Evolutionary conservation across 2,113 vertebrate genomes (phyloP), one percentile per base, ranked within the genome.

Genomic region (Ochotona princeps): DNA sequence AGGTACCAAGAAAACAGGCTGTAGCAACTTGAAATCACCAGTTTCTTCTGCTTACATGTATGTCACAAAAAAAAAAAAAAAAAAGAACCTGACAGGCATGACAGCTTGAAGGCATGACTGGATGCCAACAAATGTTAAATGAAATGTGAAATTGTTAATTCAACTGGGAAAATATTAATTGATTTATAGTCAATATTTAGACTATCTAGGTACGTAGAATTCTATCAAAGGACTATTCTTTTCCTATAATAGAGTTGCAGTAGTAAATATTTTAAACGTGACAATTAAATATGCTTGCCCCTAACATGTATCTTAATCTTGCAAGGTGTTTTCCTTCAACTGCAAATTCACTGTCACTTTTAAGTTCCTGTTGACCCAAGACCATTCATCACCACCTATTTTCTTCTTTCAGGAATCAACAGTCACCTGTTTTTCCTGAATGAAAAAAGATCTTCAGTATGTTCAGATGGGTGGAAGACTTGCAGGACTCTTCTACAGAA

Each of bases 121-220:
- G 30, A 5, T 67, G 30, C 30, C 72, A 91, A n/a, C 10, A 86
- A 89, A 82, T 61, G 17, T 6, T 57, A 30, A 5, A 23, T 88
- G 26, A 83, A 94, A 85, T 57, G 32, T 20, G 10, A 69, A 75
- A 86, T 72, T 65, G 63, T 69, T 72, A 75, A 79, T 79, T 94
- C 8, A 75, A 12, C 38, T 57, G 32, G 14, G 13, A 74, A 75
- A 86, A 76, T 69, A 73, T 69, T 76, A 75, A 79, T 79, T 94
- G 7, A 75, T 14, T 57, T 14, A 57, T 57, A 18, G 14, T 57
- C 14, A 12, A 49, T 67, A 61, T 49, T 72, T 89, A 73, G 21
- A 92, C 63, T 76, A 81, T 2, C 0, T 5, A 74, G 13, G 73
- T 23, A 18, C 47, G 85, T 63, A 83, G 5, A 26, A 70, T 86